Conservation (phyloP, 2,113 vertebrate genomes). For the Lethenteron camtschaticum region DNA sequence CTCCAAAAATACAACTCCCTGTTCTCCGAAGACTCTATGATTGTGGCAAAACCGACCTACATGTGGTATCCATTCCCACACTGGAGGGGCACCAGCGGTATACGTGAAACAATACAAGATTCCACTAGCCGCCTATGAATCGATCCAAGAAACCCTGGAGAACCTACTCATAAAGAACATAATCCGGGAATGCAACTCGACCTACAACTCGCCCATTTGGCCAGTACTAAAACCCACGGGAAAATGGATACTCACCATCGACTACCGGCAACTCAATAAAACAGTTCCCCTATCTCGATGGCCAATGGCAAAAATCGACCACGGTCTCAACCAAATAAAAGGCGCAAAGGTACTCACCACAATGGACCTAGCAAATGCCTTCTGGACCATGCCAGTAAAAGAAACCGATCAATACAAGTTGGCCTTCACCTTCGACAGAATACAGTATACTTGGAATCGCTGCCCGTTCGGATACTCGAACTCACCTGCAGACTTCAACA, state of each 20-base stretch:
- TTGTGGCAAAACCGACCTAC: neutral
- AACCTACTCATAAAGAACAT: neutral
- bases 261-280: slow-evolving; percentile 11
- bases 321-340: slow-evolving; percentile 7
- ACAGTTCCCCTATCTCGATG: slow-evolving; percentile 7
- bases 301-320: slow-evolving; percentile 10
- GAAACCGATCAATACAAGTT: too few relatives aligned
- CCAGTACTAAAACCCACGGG: slow-evolving; percentile 7
- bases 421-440: too few relatives aligned
- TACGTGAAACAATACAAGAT: neutral
- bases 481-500: too few relatives aligned
- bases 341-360: slow-evolving; percentile 5
- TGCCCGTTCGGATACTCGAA: too few relatives aligned
- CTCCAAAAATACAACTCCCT: neutral
- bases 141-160: neutral
- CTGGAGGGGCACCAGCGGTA: neutral
- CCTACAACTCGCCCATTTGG: slow-evolving; percentile 4
- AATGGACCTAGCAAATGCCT: neutral
- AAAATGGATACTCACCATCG: slow-evolving; percentile 9
- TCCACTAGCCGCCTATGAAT: neutral
- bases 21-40: neutral
- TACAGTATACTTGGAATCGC: too few relatives aligned
- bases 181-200: neutral
- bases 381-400: too few relatives aligned
- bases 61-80: neutral